Percentiles rank a stretch among this genome's conserved stretches.
These are phyloP conservation scores for Ptyas mucosa DNA, from an alignment of 2,113 vertebrate genomes.

Conservation along the genomic window DNA sequence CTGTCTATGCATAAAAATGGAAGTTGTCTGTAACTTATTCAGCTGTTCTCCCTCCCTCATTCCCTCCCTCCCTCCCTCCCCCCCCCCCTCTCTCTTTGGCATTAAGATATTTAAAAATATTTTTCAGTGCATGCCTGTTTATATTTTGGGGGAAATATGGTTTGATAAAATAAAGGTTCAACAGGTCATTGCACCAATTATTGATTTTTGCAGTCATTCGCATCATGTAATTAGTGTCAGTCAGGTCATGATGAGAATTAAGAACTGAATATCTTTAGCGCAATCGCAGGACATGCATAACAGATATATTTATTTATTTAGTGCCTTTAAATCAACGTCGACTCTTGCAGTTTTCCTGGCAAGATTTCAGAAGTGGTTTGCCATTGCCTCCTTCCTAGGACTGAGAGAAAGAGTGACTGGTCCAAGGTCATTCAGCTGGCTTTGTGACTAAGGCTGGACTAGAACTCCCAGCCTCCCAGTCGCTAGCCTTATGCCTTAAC, in stretches of 20 bases:
- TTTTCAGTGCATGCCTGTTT: neutral
- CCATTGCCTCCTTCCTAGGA: neutral
- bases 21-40: constrained; percentile 43
- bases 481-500: neutral
- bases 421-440: neutral
- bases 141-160: neutral
- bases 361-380: neutral
- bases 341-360: neutral
- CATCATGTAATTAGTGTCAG: neutral
- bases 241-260: neutral
- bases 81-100: neutral
- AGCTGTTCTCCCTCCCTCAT: neutral
- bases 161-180: constrained; percentile 14
- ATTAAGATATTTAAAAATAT: constrained; percentile 5
- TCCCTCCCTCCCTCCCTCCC: too few species aligned
- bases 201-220: neutral
- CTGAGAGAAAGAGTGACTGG: neutral
- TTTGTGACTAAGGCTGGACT: neutral
- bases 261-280: neutral
- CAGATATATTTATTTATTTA: neutral
- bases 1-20: constrained; percentile 45
- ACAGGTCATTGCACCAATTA: neutral
- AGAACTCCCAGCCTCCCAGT: neutral
- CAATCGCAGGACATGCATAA: neutral
- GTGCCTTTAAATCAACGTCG: neutral